Evolutionary conservation across 2,797 vertebrate species (phyloP).

Genomic region (Sebastes iracundus): DNA sequence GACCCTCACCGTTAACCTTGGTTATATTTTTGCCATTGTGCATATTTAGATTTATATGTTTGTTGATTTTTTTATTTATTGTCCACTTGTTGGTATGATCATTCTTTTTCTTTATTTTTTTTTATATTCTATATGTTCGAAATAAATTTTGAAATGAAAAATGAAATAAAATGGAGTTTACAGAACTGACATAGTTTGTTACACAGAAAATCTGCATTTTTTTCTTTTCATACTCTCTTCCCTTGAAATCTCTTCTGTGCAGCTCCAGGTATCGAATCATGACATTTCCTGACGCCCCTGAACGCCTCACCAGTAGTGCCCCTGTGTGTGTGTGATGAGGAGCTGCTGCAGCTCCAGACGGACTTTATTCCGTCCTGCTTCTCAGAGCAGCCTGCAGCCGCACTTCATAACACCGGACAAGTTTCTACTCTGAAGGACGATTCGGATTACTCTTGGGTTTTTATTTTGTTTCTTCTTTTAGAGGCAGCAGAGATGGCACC

Average conservation of each 20-base stretch:
- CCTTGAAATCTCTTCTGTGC: background rate
- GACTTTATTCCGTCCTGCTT: slow-evolving; percentile 63
- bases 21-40: background rate
- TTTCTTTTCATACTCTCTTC: background rate
- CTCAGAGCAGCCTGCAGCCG: slow-evolving; percentile 29
- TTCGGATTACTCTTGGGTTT: background rate
- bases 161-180: no score
- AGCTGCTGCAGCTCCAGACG: slow-evolving; percentile 54
- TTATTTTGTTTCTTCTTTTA: background rate
- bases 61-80: no score
- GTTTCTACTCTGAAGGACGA: background rate
- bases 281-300: slow-evolving; percentile 44
- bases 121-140: no score
- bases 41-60: background rate
- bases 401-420: background rate
- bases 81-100: no score
- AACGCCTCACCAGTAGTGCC: slow-evolving; percentile 52
- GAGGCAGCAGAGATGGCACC: background rate
- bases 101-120: no score
- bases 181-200: background rate
- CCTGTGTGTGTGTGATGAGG: slow-evolving; percentile 28
- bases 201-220: no score
- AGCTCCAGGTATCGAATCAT: fast-evolving
- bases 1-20: background rate
- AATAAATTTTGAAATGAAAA: no score